phyloP scores from a whole-genome alignment of 2,888 invertebrate genomes.

The Cryptus armator region DNA sequence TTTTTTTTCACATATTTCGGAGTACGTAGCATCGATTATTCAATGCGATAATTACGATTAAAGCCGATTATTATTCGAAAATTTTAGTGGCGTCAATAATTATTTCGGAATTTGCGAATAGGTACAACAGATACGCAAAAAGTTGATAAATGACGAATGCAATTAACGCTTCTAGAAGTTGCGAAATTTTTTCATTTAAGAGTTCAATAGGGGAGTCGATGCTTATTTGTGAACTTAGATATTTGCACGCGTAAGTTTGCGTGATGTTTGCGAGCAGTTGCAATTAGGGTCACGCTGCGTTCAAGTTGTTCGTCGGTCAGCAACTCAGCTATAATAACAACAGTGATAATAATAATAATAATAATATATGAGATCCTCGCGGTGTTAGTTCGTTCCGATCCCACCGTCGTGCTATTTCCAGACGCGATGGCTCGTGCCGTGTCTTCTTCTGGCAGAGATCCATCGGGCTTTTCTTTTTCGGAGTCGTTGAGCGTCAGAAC shows the following conservation, averaged over 20 bases:
- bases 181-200: not conserved
- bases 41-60: too few relatives aligned
- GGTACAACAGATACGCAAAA: too few relatives aligned
- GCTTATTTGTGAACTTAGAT: not conserved
- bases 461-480: slow-evolving; percentile 65
- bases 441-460: slow-evolving; percentile 69
- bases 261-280: not conserved
- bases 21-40: too few relatives aligned
- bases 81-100: too few relatives aligned
- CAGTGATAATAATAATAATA: not conserved
- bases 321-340: not conserved
- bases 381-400: slow-evolving; percentile 36
- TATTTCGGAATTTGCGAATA: too few relatives aligned
- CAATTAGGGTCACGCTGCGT: not conserved
- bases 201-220: not conserved
- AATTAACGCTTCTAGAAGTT: not conserved
- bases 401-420: slow-evolving; percentile 66
- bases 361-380: slow-evolving; percentile 6
- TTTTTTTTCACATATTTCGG: too few relatives aligned
- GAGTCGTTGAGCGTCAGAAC: slow-evolving; percentile 52
- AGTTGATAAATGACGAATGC: not conserved
- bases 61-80: too few relatives aligned
- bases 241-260: not conserved
- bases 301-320: slow-evolving; percentile 1
- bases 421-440: slow-evolving; percentile 57